Base-by-base conservation (phyloP, 2,888 invertebrate genomes). In the Pteria penguin region DNA sequence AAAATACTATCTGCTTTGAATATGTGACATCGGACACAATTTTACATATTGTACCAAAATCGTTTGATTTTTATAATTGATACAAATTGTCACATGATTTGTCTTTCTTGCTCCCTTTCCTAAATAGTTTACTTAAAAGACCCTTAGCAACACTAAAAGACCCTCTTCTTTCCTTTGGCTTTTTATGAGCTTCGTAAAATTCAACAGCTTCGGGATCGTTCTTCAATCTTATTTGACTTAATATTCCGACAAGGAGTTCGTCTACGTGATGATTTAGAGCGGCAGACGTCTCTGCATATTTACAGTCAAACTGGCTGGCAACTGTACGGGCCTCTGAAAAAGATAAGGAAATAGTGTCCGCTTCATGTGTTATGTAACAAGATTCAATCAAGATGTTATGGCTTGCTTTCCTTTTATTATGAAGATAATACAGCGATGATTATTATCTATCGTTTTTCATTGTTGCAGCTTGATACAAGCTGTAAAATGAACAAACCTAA, bases 191-290 rank as follows among this genome's bases (percentile, higher is more conserved):
- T 22, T 78, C 79, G 22, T 82, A 79, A 1, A 75, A 75, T 24
- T 77, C 77, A 60, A 82, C 72, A 1, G 82, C 61, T 4, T 76
- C 81, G 1, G 83, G 83, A 14, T 83, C 81, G 29, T 81, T 67
- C 27, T 97, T 97, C 83, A 97, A 94, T 70, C 97, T 94, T 86
- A 97, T 97, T 93, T 97, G 97, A 86, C 96, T 96, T 78, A 98
- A 94, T 71, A 97, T 95, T 0, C 98, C 98, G 24, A 97, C 97
- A 55, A 98, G 94, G 0, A 98, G 94, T 89, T 98, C 97, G 93
- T 98, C 98, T 45, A 98, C 97, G 92, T 98, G 97, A 94, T 98
- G 98, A 93, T 97, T 97, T 89, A 98, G 96, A 29, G 97, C 97
- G 27, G 98, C 98, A 0, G 98, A 98, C 31, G 98, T 96, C 93